Base-by-base conservation (phyloP, 2,113 vertebrate species). In the Craseonycteris thonglongyai region DNA sequence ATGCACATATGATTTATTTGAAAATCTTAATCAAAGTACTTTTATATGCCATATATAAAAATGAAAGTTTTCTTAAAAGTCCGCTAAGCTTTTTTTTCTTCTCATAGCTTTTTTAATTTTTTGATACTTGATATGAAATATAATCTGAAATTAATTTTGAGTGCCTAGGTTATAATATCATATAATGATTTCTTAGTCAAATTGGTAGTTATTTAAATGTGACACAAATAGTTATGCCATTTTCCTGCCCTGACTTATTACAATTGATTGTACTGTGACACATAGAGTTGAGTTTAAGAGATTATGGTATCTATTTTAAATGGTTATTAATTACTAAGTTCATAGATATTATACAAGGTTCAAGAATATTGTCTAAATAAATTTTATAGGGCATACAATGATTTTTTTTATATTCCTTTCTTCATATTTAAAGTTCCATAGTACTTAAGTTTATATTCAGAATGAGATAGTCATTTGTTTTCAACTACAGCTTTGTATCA, bases 401-500 rank as follows among this genome's bases (percentile, higher is more conserved):
- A 58, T 56, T 65, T 22, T 68, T 65, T 51, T 40, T 18, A 47
- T 61, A 65, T 84, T 45, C 76, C 8, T 5, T 75, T 92, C 7
- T 24, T 71, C 10, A 88, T 84, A 80, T 81, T 80, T 81, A 90
- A 75, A 58, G 54, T 56, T n/a, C n/a, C 16, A 75, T 92, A 18
- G 4, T 0, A 68, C 24, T 45, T 86, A 51, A 56, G 7, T 83
- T 95, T 63, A 75, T 42, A 79, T 84, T 86, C 35, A 78, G 14
- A 69, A 88, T 54, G 10, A 89, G 35, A 65, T 13, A n/a, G 74
- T 65, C 7, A 82, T 40, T 94, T 81, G 38, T 79, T 89, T 95
- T 97, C 84, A 91, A 13, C n/a, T 97, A 66, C 8, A 79, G 65
- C 56, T 76, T 80, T 90, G 12, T 80, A n/a, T 38, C 13, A 38